These are phyloP conservation scores for Noctua fimbriata DNA, from an alignment of 2,888 invertebrate species.

Conservation along the genomic window DNA sequence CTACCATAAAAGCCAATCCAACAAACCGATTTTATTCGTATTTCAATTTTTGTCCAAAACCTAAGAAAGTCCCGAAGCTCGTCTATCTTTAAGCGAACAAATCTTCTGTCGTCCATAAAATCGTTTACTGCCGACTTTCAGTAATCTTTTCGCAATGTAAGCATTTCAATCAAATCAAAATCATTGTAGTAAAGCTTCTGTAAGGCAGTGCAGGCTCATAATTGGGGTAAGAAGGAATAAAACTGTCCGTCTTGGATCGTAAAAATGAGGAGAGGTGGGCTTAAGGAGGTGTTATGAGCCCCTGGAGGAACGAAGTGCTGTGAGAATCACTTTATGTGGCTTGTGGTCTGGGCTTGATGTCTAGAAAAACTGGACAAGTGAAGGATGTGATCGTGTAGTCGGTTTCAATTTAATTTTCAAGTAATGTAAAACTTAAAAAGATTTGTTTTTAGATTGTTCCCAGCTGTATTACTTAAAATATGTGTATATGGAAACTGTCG, in stretches of 20 bases:
- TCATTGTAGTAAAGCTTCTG: constrained; percentile 70
- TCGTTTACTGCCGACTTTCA: constrained; percentile 62
- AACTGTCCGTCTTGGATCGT: constrained; percentile 69
- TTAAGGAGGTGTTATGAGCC: constrained; percentile 64
- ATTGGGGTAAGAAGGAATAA: constrained; percentile 72
- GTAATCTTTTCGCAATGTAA: constrained; percentile 69
- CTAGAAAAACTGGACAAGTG: constrained; percentile 29
- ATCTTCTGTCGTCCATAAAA: constrained; percentile 66
- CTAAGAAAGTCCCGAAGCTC: constrained; percentile 29
- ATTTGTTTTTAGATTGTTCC: not conserved
- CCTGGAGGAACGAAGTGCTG: constrained; percentile 47
- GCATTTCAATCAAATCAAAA: constrained; percentile 75
- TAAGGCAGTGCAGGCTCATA: constrained; percentile 68
- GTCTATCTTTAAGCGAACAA: constrained; percentile 61
- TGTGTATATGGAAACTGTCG: not conserved
- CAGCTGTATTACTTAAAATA: not conserved
- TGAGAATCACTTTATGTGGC: constrained; percentile 61
- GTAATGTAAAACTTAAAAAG: not conserved
- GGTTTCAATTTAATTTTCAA: not conserved
- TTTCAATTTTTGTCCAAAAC: constrained; percentile 61
- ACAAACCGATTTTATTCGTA: constrained; percentile 53
- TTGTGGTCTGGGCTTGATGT: constrained; percentile 38
- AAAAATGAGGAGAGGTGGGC: constrained; percentile 67
- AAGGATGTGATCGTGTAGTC: not conserved
- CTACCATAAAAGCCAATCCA: constrained; percentile 47